These are phyloP conservation scores for Parazoanthus atlanticus DNA, from an alignment of 92 coral and sea anemone genomes.

Conservation along the genomic window DNA sequence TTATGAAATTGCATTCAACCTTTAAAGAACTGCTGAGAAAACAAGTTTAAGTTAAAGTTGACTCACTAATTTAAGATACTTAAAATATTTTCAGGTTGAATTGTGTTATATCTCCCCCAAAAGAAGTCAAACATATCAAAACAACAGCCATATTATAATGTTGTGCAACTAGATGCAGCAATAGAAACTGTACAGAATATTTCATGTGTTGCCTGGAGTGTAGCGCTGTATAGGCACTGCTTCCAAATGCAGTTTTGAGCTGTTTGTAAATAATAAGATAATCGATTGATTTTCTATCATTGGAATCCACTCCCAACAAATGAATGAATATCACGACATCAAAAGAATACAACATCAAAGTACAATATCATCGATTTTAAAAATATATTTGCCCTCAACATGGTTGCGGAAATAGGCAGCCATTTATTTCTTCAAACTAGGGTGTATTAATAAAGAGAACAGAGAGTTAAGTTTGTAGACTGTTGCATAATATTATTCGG, in stretches of 20 bases:
- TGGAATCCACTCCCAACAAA: neutral
- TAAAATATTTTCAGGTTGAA: neutral
- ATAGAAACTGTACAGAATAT: neutral
- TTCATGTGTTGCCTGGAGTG: neutral
- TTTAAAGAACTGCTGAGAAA: neutral
- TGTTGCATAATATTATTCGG: neutral
- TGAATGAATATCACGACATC: neutral
- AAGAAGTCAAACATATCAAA: neutral
- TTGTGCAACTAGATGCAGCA: too few species aligned
- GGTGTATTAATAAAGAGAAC: neutral
- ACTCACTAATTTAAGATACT: neutral
- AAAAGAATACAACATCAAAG: constrained; percentile 8
- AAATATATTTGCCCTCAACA: neutral
- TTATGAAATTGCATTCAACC: neutral
- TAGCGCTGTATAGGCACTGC: neutral
- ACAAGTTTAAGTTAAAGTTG: neutral
- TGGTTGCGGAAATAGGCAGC: neutral
- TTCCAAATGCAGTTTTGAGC: too few species aligned
- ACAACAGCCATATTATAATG: neutral
- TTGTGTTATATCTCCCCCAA: neutral
- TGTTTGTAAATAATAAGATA: neutral
- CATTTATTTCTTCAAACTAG: neutral
- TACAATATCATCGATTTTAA: neutral
- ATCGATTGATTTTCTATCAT: neutral
- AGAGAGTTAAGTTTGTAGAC: neutral